Evolutionary conservation across 2,113 vertebrate genomes (phyloP).

Genomic region (Ariopsis seemanni): DNA sequence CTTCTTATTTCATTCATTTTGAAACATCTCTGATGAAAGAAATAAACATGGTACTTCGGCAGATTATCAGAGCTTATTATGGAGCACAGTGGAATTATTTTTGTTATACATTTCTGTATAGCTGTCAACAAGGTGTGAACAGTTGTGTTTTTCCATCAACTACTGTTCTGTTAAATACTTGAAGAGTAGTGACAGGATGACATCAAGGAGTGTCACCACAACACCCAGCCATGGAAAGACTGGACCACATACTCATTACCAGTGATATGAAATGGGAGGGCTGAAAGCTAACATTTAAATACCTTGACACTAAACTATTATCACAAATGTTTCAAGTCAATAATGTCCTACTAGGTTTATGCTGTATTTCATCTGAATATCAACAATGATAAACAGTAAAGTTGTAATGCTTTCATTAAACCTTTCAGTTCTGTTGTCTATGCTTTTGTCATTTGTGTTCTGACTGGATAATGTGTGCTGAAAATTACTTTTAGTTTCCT

Average conservation of each 20-base stretch:
- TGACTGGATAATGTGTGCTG: background rate
- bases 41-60: background rate
- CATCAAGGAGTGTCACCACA: background rate
- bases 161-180: background rate
- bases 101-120: background rate
- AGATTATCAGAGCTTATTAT: background rate
- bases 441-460: background rate
- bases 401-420: background rate
- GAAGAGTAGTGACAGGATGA: background rate
- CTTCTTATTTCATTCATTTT: background rate
- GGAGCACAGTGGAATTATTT: background rate
- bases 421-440: background rate
- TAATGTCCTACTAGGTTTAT: background rate
- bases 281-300: background rate
- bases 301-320: background rate
- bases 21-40: background rate
- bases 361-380: background rate
- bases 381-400: background rate
- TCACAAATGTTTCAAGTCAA: background rate
- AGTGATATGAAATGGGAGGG: background rate
- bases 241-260: conserved; percentile 6
- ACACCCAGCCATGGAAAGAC: conserved; percentile 1
- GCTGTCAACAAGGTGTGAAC: background rate
- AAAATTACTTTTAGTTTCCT: background rate
- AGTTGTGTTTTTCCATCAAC: background rate